Evolutionary conservation across 2,797 vertebrate species (phyloP), one percentile per base, ranked within the genome.

Genomic region (Urosaurus nigricauda): DNA sequence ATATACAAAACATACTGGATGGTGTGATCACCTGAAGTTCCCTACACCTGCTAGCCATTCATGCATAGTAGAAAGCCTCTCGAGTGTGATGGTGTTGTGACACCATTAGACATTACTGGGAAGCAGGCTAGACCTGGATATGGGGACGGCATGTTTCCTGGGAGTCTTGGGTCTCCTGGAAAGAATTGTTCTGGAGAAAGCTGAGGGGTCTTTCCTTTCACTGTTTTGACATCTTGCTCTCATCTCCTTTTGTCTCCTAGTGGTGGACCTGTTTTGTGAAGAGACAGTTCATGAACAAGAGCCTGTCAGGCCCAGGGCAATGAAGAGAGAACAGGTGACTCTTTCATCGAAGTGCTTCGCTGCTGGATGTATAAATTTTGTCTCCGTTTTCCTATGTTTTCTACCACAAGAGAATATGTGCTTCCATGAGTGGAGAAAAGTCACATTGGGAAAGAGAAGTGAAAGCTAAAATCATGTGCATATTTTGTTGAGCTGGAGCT

Each of bases 191-290:
- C 65, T 68, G 2, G 29, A 26, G 29, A 68, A 68, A 68, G 3
- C 65, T 3, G 32, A 68, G 11, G 65, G 9, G 65, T 32, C 63
- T 65, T 11, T 11, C 63, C 65, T 68, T 68, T 68, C 29, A 11
- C 14, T 32, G 17, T 79, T 70, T 53, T 79, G 29, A 29, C 2
- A 5, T 85, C 83, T 87, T 77, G 65, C 94, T 84, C 83, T 63
- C 74, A 35, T 56, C 0, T 37, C 0, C 40, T 94, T 92, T 87
- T 83, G 89, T 92, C 82, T 96, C 94, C 32, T 96, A 99, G 98
- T 99, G 99, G 99, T 99, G 99, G 99, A 98, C 98, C 93, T 99
- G 99, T 96, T 99, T 99, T 93, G 98, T 98, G 96, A 99, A 99
- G 97, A 98, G 96, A 94, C 99, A 99, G 95, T 99, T 99, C 97